A percentile compares a stretch with the other conserved stretches of the same genome.
Evolutionary conservation across 2,113 vertebrate species (phyloP).

Genomic region (Odobenus rosmarus): DNA sequence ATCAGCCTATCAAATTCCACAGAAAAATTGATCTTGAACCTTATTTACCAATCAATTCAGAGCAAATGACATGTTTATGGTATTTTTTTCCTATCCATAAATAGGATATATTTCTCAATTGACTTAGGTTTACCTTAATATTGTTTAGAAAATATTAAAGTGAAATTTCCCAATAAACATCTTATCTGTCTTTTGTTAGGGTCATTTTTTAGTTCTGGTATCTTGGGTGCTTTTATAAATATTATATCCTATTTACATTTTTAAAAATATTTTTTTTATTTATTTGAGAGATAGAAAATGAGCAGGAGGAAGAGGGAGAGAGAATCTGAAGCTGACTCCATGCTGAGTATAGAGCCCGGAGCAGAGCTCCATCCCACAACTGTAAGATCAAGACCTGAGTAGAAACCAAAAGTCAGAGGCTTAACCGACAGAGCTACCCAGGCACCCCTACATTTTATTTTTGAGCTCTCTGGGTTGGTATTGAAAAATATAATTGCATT

Average conservation of each 20-base stretch:
- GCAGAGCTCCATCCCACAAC: background rate
- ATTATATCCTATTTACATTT: background rate
- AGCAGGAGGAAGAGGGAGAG: background rate
- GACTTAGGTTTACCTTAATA: background rate
- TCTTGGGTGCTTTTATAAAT: background rate
- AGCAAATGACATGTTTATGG: background rate
- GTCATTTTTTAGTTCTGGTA: background rate
- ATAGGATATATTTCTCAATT: background rate
- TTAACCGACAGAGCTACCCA: background rate
- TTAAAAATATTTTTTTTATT: background rate
- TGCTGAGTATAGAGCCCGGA: background rate
- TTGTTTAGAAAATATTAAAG: background rate
- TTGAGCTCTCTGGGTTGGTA: background rate
- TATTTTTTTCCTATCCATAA: background rate
- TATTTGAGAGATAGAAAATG: background rate
- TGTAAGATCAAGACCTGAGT: background rate
- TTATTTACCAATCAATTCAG: background rate
- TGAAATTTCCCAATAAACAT: background rate
- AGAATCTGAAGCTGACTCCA: background rate
- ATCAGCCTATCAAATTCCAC: background rate
- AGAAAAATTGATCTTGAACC: background rate
- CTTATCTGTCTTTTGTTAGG: background rate
- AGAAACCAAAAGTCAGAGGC: background rate
- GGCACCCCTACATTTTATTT: background rate
- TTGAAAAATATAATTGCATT: background rate